Percentiles rank a stretch among this genome's conserved stretches.
Conservation (phyloP, 2,113 vertebrate genomes). For the Mus spicilegus region DNA sequence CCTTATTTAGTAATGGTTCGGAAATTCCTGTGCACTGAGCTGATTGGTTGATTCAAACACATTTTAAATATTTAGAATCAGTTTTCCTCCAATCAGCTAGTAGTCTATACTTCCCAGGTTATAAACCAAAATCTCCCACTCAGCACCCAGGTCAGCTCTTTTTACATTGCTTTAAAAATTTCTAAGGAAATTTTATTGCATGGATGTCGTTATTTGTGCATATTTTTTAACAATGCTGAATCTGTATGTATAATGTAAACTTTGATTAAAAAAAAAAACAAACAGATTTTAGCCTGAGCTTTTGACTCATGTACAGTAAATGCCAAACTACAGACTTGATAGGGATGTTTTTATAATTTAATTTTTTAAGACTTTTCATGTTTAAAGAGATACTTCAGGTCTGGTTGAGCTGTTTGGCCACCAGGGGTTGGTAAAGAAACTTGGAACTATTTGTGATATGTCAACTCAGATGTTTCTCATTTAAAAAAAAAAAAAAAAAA, state of each 20-base stretch:
- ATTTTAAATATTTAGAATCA: constrained; percentile 62
- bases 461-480: constrained; percentile 82
- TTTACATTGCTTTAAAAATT: constrained; percentile 83
- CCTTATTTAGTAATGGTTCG: constrained; percentile 12
- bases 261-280: constrained; percentile 71
- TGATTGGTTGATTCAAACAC: constrained; percentile 71
- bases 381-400: constrained; percentile 74
- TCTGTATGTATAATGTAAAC: constrained; percentile 85
- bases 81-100: constrained; percentile 52
- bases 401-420: constrained; percentile 72
- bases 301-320: constrained; percentile 88
- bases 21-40: constrained; percentile 6
- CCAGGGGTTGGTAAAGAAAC: constrained; percentile 25
- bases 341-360: constrained; percentile 83
- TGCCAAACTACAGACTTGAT: constrained; percentile 78
- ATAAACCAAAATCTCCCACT: constrained; percentile 69
- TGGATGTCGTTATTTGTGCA: constrained; percentile 85
- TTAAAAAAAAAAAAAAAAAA: constrained; percentile 77
- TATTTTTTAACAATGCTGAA: constrained; percentile 85
- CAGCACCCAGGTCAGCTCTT: constrained; percentile 80
- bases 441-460: constrained; percentile 76
- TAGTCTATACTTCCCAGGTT: constrained; percentile 55
- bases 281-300: constrained; percentile 77
- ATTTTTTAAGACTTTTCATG: constrained; percentile 80
- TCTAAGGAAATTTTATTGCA: constrained; percentile 83